phyloP scores from a whole-genome alignment of 2,888 invertebrate genomes.

The Ypsolopha sequella region DNA sequence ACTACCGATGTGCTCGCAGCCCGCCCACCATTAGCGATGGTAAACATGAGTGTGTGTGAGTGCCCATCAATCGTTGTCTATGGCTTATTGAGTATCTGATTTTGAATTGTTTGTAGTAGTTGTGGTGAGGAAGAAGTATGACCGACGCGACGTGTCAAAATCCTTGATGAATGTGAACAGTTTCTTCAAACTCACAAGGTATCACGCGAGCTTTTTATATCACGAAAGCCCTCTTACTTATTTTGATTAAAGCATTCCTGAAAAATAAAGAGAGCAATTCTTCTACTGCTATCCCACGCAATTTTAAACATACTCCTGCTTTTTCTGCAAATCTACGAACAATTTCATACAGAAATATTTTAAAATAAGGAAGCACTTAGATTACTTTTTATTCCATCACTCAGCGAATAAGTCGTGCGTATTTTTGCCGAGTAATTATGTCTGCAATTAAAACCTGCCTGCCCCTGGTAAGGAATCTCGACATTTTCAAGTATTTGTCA shows the following conservation, averaged over 20 bases:
- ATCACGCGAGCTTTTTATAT: no score
- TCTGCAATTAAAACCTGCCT: constrained; percentile 39
- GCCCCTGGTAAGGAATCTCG: constrained; percentile 13
- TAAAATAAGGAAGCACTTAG: not conserved
- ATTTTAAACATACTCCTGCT: not conserved
- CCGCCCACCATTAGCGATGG: not conserved
- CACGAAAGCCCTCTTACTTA: not conserved
- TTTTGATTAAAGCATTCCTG: not conserved
- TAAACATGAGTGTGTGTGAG: not conserved
- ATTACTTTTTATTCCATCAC: no score
- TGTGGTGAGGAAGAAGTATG: no score
- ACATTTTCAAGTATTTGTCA: constrained; percentile 6
- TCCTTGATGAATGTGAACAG: no score
- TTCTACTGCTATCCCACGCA: not conserved
- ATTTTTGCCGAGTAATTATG: constrained; percentile 28
- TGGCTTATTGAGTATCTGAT: not conserved
- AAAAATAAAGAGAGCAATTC: no score
- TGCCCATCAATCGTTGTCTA: not conserved
- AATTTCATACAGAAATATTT: not conserved
- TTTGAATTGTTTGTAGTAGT: no score
- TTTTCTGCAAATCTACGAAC: not conserved
- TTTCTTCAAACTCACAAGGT: no score
- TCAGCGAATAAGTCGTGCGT: no score
- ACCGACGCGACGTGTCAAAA: no score
- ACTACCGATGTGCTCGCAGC: not conserved